Percentiles rank a stretch among this genome's conserved stretches.
Evolutionary conservation across 2,888 invertebrate species (phyloP).

Genomic region (Chrysolina oricalcia): DNA sequence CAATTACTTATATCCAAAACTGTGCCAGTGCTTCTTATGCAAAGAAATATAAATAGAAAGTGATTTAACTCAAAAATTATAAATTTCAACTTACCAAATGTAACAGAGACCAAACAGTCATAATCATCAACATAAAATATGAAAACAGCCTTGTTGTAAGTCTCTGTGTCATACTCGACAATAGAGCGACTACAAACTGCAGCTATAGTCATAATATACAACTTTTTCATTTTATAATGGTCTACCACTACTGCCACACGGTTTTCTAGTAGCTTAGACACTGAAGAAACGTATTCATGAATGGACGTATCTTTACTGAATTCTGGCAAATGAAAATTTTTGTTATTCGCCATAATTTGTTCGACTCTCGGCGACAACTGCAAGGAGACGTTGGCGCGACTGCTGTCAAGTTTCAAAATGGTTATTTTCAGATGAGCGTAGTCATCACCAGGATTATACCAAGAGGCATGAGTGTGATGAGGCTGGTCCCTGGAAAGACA

Average conservation of each 20-base stretch:
- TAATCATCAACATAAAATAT: conserved; percentile 78
- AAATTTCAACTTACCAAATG: conserved; percentile 70
- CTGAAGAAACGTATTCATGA: conserved; percentile 76
- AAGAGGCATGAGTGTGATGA: conserved; percentile 11
- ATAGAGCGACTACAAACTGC: conserved; percentile 69
- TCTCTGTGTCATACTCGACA: conserved; percentile 73
- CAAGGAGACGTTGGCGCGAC: conserved; percentile 70
- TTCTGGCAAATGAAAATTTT: conserved; percentile 70
- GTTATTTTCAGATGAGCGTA: conserved; percentile 61
- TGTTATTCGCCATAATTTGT: conserved; percentile 70
- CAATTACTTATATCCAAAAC: too few relatives aligned
- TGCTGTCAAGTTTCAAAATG: conserved; percentile 67
- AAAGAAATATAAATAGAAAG: conserved; percentile 12
- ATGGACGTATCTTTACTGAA: conserved; percentile 70
- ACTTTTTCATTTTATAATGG: conserved; percentile 70
- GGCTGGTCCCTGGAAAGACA: conserved; percentile 43
- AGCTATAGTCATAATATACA: conserved; percentile 71
- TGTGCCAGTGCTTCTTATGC: neutral
- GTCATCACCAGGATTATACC: conserved; percentile 61
- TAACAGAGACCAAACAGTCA: conserved; percentile 76
- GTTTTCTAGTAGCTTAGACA: conserved; percentile 74
- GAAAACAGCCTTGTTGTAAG: conserved; percentile 73
- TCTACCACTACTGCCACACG: conserved; percentile 70
- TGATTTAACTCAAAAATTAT: neutral
- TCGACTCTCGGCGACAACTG: conserved; percentile 73